Conservation (phyloP, 1,140 invertebrate species). For the Cydia splendana region DNA sequence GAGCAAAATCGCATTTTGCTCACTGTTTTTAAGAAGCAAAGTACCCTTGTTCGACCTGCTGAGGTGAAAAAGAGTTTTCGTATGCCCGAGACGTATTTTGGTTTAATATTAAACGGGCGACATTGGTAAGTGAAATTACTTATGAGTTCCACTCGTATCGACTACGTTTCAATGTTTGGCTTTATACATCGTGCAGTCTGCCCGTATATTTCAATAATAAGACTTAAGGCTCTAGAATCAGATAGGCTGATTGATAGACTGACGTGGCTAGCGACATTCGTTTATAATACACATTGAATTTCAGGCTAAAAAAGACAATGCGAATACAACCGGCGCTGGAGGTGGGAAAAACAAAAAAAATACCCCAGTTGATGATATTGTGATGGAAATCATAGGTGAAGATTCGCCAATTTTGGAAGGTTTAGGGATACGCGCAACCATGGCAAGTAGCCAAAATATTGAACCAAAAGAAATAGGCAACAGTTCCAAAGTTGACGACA, state of each 20-base stretch:
- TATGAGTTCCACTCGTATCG: background rate
- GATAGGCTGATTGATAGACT: background rate
- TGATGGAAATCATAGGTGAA: background rate
- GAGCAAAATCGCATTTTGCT: no score
- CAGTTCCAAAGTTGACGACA: no score
- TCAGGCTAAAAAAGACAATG: constrained; percentile 2
- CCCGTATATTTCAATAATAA: background rate
- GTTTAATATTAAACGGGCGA: constrained; percentile 7
- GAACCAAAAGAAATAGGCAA: no score
- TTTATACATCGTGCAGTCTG: background rate
- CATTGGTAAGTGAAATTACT: constrained; percentile 1
- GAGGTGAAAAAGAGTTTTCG: background rate
- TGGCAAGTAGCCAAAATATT: no score
- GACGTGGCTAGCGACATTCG: background rate
- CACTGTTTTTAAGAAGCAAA: no score
- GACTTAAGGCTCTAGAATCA: background rate
- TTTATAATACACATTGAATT: background rate
- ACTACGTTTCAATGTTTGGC: background rate
- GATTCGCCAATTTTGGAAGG: background rate
- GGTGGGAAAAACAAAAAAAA: background rate
- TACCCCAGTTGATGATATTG: background rate
- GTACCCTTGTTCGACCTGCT: no score
- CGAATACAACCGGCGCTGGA: background rate
- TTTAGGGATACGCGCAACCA: no score
- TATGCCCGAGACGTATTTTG: constrained; percentile 10